Conservation (phyloP, 1,140 invertebrate species). For the Ephestia elutella region DNA sequence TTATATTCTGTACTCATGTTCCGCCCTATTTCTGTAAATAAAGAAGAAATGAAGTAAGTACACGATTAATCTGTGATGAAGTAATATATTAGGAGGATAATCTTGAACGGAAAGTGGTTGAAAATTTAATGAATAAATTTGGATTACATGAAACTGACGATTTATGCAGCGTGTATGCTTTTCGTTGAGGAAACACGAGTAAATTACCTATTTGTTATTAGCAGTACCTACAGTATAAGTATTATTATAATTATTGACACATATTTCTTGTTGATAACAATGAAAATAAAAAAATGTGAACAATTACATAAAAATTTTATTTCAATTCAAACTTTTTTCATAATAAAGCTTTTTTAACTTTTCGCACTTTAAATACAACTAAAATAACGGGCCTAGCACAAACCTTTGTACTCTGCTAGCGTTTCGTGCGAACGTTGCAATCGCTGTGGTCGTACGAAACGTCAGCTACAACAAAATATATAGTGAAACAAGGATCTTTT, state of each 20-base stretch:
- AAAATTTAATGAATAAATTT: slow-evolving; percentile 38
- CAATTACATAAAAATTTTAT: slow-evolving; percentile 26
- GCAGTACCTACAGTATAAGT: slow-evolving; percentile 62
- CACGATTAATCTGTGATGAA: slow-evolving; percentile 70
- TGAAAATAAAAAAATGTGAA: slow-evolving; percentile 66
- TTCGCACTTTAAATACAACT: too few relatives aligned
- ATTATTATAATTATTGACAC: slow-evolving; percentile 68
- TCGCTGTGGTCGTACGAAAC: too few relatives aligned
- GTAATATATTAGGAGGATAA: slow-evolving; percentile 56
- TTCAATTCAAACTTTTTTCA: neutral
- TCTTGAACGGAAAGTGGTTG: slow-evolving; percentile 43
- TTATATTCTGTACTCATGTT: slow-evolving; percentile 43
- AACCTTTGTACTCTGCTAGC: too few relatives aligned
- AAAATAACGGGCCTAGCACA: too few relatives aligned
- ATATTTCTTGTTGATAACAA: slow-evolving; percentile 65
- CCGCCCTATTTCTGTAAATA: slow-evolving; percentile 53
- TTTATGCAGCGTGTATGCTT: slow-evolving; percentile 52
- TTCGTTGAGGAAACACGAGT: slow-evolving; percentile 37
- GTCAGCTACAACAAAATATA: too few relatives aligned
- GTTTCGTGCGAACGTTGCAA: too few relatives aligned
- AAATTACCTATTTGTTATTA: slow-evolving; percentile 57
- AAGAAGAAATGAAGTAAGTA: slow-evolving; percentile 61
- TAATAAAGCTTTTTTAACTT: too few relatives aligned
- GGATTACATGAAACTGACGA: slow-evolving; percentile 43
- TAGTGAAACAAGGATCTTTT: too few relatives aligned